Evolutionary conservation across 2,888 invertebrate species (phyloP), one percentile per base, ranked within the genome.

Genomic region (Drosophila trichaetosa): DNA sequence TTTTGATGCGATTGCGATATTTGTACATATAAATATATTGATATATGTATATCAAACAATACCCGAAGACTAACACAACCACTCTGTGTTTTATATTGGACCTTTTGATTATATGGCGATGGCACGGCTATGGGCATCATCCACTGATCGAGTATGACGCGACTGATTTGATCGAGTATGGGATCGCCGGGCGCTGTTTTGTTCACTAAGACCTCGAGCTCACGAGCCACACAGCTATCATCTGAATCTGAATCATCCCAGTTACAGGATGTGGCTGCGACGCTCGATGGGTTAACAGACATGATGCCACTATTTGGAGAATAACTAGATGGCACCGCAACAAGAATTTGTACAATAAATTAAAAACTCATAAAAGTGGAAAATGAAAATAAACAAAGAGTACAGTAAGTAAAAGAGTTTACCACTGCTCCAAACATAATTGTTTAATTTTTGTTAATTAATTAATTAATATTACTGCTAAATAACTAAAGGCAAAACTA

Each of bases 191-290:
- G 73, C 60, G 65, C 54, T 33, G 76, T 77, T 57, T 48, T 63
- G 42, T 33, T 68, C 56, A 87, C 60, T 64, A 65, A 68, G 52
- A 59, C 62, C 63, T 69, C 71, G 27, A 87, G 60, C 42, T 54
- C 82, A 57, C 75, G 69, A 24, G 78, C 81, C 72, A 76, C 64
- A 54, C 31, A 46, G 67, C 70, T 75, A 82, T 73, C 82, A 76
- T 88, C 87, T 62, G 87, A 86, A 84, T 89, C 89, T 66, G 83
- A 88, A 71, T 89, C 87, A 63, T 87, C 81, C 69, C 51, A 71
- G 59, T 53, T 65, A 71, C 29, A 29, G 62, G 16, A 69, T 69
- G 72, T 70, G 53, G 75, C 66, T 62, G 71, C 64, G 56, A 75
- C 76, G 71, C 80, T 82, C 61, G 64, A 65, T 64, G 73, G 64